Evolutionary conservation across 2,797 vertebrate species (phyloP), one percentile per base, ranked within the genome.

Genomic region (Argya squamiceps): DNA sequence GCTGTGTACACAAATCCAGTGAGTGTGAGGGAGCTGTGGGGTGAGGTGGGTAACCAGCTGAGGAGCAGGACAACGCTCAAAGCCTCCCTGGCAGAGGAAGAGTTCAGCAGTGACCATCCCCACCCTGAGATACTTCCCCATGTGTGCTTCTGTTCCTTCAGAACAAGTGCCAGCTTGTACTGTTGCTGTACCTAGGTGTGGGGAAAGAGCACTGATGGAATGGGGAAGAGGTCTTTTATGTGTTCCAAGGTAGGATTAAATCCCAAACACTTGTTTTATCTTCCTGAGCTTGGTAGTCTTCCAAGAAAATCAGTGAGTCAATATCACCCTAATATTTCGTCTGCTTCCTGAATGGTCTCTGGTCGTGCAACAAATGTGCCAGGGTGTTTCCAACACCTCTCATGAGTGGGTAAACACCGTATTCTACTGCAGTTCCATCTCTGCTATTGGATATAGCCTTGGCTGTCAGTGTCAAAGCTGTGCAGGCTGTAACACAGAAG

Each of bases 141-240:
- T 34, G 18, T 55, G 27, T 50, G 24, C n/a, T 2, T 83, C 39
- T 55, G 18, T 43, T 93, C 32, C 65, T 88, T 71, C 36, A 58
- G 39, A 89, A 15, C 50, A 84, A 71, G 80, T 0, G 0, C 43
- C 18, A 68, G 30, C 79, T 84, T 93, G 73, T 88, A 15, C 21
- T 88, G 5, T 2, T 20, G 2, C 20, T 41, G 12, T 69, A 78
- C 9, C 0, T 76, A 18, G 1, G 0, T 37, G 26, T 84, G 76
- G 73, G 36, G 63, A 92, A 87, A 50, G 62, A 80, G n/a, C n/a
- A 70, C 22, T 41, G 23, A 34, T 41, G 36, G 58, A 92, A 68
- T 23, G 19, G 58, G 43, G 37, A 76, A 67, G 14, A 44, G 32
- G 20, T 59, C 92, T 89, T 60, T 68, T 55, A 10, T 36, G 5